Base-by-base conservation (phyloP, 2,888 invertebrate genomes). In the Lepidochitona cinerea region DNA sequence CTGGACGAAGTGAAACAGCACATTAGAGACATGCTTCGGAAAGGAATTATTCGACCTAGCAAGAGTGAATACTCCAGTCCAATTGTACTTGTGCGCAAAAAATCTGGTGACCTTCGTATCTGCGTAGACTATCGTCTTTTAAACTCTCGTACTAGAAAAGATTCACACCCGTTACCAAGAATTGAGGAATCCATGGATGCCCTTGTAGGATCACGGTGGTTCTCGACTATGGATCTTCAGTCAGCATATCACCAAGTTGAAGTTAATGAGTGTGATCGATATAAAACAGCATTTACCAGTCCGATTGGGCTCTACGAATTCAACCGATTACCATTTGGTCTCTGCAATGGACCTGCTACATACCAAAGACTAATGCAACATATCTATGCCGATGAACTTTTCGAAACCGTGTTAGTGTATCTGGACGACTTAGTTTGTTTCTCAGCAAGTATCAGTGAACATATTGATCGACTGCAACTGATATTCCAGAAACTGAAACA, bases 81-180 rank as follows among this genome's bases (percentile, higher is more conserved):
- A n/a, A 59, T 79, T 26, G 77, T 81, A 7, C 64, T 79, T 18
- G 77, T 79, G 1, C 41, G 75, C n/a, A 81, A 81, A 59, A 75
- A 75, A 23, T 71, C 73, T 37, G 69, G 66, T 1, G 41, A 37
- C 18, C 37, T 80, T 12, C 54, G 80, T 18, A 37, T 78, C 9
- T 78, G 76, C 29, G 71, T 74, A 2, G 81, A 82, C 37, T 81
- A 72, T 29, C 66, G 80, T n/a, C 54, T 37, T 32, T 52, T 82
- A 14, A 81, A 82, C 68, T 5, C 37, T 0, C 65, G 73, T 14
- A 79, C 78, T 0, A 36, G 49, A 0, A 72, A 75, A 32, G 77
- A 78, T 69, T 68, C 77, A 5, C 76, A 76, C 41, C 76, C 79
- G 0, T 26, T 81, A 9, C 80, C 79, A 0, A 32, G 76, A 5